Evolutionary conservation across 2,113 vertebrate species (phyloP).

Genomic region (Pongo pygmaeus): DNA sequence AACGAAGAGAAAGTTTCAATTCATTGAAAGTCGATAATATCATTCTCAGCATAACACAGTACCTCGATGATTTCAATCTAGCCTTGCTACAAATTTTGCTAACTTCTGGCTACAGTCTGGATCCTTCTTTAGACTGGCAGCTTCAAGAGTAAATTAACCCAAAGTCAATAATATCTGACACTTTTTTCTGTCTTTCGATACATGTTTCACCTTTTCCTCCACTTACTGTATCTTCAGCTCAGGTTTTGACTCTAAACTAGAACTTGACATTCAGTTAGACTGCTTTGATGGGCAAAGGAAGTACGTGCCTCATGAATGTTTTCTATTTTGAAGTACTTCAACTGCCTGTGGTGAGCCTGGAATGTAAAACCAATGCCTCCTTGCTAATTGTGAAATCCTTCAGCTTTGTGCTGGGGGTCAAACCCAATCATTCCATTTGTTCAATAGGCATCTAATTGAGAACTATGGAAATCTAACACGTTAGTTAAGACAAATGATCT

Average conservation of each 20-base stretch:
- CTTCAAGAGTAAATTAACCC: conserved; percentile 16
- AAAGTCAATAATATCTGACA: neutral
- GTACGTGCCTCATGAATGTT: neutral
- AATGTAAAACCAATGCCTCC: conserved; percentile 10
- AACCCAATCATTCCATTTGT: neutral
- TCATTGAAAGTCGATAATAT: conserved; percentile 53
- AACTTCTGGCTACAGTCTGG: neutral
- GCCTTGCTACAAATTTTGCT: conserved; percentile 23
- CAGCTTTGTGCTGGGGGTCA: neutral
- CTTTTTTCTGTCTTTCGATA: neutral
- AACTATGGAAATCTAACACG: neutral
- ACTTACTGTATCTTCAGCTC: neutral
- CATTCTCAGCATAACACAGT: conserved; percentile 23
- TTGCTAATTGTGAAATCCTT: neutral
- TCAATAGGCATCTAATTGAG: neutral
- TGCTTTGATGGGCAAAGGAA: neutral
- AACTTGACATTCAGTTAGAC: neutral
- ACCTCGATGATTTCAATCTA: conserved; percentile 31
- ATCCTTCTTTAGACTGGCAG: neutral
- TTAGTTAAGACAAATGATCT: neutral
- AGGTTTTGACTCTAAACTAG: neutral
- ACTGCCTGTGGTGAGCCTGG: neutral
- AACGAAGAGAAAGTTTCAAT: conserved; percentile 41
- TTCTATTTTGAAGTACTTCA: conserved; percentile 30
- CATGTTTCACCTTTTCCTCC: neutral